A percentile compares a stretch with the other conserved stretches of the same genome.
These are phyloP conservation scores for Petaurus breviceps DNA, from an alignment of 2,113 vertebrate genomes.

Conservation along the genomic window DNA sequence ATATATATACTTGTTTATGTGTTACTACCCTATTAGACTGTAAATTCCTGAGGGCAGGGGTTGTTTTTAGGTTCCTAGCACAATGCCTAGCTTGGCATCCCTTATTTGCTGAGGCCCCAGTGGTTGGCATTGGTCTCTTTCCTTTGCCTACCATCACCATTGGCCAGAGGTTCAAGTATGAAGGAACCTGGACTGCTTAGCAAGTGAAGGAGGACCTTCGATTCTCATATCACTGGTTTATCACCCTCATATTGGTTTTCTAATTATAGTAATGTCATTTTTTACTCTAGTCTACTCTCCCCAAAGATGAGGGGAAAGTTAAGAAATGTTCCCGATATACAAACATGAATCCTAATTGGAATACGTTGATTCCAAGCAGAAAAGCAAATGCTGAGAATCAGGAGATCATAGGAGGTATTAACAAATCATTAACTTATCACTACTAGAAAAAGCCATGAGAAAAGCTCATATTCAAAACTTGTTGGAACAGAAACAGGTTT, in stretches of 20 bases:
- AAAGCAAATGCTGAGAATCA: not conserved
- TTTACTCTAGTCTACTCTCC: not conserved
- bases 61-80: not conserved
- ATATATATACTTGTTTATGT: not conserved
- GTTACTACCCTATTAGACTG: not conserved
- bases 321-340: not conserved
- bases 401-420: not conserved
- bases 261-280: not conserved
- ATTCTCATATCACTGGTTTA: not conserved
- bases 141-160: not conserved
- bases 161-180: not conserved
- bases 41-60: not conserved
- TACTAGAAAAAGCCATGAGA: not conserved
- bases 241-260: not conserved
- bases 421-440: not conserved
- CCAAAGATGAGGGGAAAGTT: not conserved
- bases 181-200: not conserved
- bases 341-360: not conserved
- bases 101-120: not conserved
- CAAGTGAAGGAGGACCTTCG: not conserved
- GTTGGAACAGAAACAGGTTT: not conserved
- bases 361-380: not conserved
- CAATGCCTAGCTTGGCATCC: not conserved
- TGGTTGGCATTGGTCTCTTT: not conserved
- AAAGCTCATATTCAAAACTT: not conserved